phyloP scores from a whole-genome alignment of 2,113 vertebrate species.

The Macquaria australasica region DNA sequence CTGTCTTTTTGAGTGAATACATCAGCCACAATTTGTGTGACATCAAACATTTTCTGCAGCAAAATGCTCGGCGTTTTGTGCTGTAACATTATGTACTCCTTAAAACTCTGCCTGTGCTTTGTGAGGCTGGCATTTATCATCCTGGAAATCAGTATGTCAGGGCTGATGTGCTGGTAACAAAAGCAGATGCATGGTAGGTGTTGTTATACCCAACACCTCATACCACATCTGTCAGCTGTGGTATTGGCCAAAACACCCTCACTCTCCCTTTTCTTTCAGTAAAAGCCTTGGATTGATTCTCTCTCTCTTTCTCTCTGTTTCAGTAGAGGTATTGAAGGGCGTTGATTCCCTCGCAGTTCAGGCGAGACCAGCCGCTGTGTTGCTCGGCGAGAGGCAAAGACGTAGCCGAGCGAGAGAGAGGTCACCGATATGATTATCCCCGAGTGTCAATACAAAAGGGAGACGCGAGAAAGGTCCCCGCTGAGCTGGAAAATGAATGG shows the following conservation, averaged over 20 bases:
- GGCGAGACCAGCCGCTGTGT: conserved; percentile 57
- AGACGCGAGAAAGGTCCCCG: conserved; percentile 70
- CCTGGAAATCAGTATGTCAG: conserved; percentile 42
- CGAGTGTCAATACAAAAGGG: conserved; percentile 78
- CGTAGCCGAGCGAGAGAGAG: conserved; percentile 64
- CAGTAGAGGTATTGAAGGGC: conserved; percentile 41
- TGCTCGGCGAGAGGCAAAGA: conserved; percentile 58
- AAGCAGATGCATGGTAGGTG: conserved; percentile 46
- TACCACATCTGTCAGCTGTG: conserved; percentile 59
- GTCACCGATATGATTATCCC: conserved; percentile 82
- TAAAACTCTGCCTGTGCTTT: not conserved
- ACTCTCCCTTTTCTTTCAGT: conserved; percentile 36
- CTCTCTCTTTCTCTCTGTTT: conserved; percentile 41
- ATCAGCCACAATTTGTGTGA: not conserved
- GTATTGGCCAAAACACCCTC: conserved; percentile 40
- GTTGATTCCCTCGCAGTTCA: conserved; percentile 65
- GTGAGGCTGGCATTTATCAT: conserved; percentile 37
- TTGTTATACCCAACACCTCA: conserved; percentile 52
- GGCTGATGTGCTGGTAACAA: conserved; percentile 49
- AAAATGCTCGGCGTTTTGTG: not conserved
- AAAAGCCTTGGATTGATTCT: conserved; percentile 66
- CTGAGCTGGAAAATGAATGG: conserved; percentile 82
- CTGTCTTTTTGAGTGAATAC: not conserved
- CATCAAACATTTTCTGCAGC: conserved; percentile 5
- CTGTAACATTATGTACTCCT: conserved; percentile 3